These are phyloP conservation scores for Pseudolaguvia tuberculata DNA, from an alignment of 2,113 vertebrate genomes.

Conservation along the genomic window DNA sequence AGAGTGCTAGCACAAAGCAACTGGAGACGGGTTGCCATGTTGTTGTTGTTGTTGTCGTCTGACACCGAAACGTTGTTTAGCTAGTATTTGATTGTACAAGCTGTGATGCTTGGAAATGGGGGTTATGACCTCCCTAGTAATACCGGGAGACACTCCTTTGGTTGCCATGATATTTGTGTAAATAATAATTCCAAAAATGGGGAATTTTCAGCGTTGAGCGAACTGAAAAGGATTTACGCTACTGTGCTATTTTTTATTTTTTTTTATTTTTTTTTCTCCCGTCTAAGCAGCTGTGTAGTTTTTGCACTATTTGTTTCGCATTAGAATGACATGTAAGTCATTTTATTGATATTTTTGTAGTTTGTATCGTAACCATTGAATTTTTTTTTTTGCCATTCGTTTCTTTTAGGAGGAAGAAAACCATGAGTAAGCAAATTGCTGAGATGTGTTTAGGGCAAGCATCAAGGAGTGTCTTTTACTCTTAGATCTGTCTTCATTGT, in stretches of 20 bases:
- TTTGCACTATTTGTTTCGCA: conserved; percentile 51
- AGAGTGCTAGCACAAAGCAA: conserved; percentile 67
- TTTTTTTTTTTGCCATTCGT: conserved; percentile 39
- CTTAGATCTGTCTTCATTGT: conserved; percentile 82
- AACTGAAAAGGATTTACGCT: conserved; percentile 30
- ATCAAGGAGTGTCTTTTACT: conserved; percentile 66
- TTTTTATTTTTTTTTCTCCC: conserved; percentile 4
- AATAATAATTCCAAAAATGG: conserved; percentile 31
- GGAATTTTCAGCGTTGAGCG: conserved; percentile 21
- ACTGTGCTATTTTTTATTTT: conserved; percentile 27
- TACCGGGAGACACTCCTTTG: conserved; percentile 17
- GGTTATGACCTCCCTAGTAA: conserved; percentile 18
- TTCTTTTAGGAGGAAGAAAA: conserved; percentile 67
- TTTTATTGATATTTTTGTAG: conserved; percentile 50
- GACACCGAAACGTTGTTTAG: conserved; percentile 39
- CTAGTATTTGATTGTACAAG: conserved; percentile 21
- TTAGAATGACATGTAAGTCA: conserved; percentile 42
- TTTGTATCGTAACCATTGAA: conserved; percentile 31
- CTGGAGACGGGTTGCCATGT: conserved; percentile 54
- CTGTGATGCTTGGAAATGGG: conserved; percentile 11
- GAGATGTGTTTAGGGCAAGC: conserved; percentile 58
- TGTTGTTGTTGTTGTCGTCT: no score
- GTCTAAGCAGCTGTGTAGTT: conserved; percentile 40
- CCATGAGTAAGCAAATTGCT: conserved; percentile 56
- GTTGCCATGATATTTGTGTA: conserved; percentile 42